Conservation (phyloP, 2,113 vertebrate genomes). For the Monarcha castaneiventris region DNA sequence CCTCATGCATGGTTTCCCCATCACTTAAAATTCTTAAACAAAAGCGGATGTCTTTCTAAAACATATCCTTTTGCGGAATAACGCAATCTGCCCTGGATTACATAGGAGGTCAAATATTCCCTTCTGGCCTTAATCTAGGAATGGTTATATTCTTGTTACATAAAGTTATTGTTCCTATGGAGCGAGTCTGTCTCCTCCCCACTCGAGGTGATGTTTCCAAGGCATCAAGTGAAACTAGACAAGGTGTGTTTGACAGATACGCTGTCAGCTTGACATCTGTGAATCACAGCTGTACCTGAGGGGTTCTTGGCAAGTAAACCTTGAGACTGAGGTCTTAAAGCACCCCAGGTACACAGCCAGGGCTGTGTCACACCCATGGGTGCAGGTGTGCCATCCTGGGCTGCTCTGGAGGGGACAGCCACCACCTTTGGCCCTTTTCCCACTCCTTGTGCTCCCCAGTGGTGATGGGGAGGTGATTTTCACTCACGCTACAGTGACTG, state of each 20-base stretch:
- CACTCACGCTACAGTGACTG: accelerated
- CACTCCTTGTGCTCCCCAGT: accelerated
- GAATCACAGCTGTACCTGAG: not conserved
- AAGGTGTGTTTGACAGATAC: not conserved
- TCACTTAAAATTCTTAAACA: not conserved
- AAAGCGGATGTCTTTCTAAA: not conserved
- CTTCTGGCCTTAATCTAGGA: not conserved
- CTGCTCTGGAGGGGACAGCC: not conserved
- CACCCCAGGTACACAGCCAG: not conserved
- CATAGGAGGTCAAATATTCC: not conserved
- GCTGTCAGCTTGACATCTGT: not conserved
- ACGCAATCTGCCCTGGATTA: not conserved
- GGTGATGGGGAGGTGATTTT: not conserved
- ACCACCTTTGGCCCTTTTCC: not conserved
- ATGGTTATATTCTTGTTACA: not conserved
- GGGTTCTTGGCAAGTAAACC: not conserved
- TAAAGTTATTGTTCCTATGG: not conserved
- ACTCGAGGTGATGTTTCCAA: not conserved
- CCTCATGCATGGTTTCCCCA: not conserved
- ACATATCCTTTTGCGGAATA: not conserved
- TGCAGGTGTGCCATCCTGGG: not conserved
- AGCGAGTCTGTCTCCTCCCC: not conserved
- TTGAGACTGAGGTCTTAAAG: not conserved
- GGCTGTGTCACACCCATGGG: not conserved
- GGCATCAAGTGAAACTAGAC: not conserved